Evolutionary conservation across 2,888 invertebrate genomes (phyloP).

Genomic region (Clusia tigrina): DNA sequence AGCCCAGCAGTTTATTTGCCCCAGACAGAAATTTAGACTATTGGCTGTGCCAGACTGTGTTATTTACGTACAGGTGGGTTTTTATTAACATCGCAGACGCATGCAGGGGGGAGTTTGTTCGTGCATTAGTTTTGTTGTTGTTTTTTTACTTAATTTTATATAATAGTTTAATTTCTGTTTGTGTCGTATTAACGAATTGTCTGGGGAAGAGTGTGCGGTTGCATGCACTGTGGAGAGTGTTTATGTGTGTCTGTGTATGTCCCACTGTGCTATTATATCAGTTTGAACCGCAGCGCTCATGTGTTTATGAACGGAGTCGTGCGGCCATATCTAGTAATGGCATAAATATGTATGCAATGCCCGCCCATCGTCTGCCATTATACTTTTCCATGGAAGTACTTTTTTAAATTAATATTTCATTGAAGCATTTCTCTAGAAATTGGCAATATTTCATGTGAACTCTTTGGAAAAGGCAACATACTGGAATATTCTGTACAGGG

Average conservation of each 20-base stretch:
- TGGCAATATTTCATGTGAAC: too few relatives aligned
- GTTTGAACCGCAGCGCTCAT: background rate
- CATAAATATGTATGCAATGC: slow-evolving; percentile 24
- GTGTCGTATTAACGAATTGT: slow-evolving; percentile 18
- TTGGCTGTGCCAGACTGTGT: slow-evolving; percentile 19
- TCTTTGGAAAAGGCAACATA: too few relatives aligned
- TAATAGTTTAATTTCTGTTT: background rate
- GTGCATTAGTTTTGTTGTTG: slow-evolving; percentile 3
- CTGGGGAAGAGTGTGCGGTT: slow-evolving; percentile 33
- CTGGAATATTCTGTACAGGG: too few relatives aligned
- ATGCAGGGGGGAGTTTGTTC: slow-evolving; percentile 10
- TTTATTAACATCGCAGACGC: slow-evolving; percentile 24
- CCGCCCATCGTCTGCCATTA: slow-evolving; percentile 20
- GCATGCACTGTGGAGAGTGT: slow-evolving; percentile 43
- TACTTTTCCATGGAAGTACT: slow-evolving; percentile 14
- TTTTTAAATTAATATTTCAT: background rate
- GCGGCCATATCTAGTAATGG: slow-evolving; percentile 23
- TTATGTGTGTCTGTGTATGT: background rate
- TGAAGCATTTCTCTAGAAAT: too few relatives aligned
- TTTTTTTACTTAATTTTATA: slow-evolving; percentile 2
- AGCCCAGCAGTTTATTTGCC: background rate
- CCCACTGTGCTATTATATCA: too few relatives aligned
- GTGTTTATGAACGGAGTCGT: slow-evolving; percentile 5
- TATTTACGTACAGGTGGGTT: slow-evolving; percentile 32
- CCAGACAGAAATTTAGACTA: slow-evolving; percentile 3